These are phyloP conservation scores for Drosophila mayri DNA, from an alignment of 1,140 invertebrate species.

Conservation along the genomic window DNA sequence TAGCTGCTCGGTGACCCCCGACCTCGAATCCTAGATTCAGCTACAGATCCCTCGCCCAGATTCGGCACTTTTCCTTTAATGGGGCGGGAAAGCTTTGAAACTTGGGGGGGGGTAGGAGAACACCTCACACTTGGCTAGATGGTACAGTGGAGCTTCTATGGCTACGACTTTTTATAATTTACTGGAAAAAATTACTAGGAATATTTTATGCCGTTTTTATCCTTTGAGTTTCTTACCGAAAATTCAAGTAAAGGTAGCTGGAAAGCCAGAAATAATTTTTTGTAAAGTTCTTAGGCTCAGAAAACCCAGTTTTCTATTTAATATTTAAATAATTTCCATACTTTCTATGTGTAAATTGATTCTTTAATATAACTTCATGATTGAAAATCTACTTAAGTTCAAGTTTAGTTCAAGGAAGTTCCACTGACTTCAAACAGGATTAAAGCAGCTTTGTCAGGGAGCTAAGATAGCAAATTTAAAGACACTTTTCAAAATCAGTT, in stretches of 20 bases:
- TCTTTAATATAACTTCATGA: background rate
- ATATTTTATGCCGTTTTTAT: background rate
- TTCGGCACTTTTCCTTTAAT: constrained; percentile 36
- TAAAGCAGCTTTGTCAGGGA: background rate
- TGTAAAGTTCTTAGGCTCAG: background rate
- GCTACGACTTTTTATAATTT: background rate
- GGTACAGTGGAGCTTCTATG: constrained; percentile 12
- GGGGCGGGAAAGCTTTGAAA: constrained; percentile 20
- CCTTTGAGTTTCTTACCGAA: background rate
- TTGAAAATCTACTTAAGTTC: background rate
- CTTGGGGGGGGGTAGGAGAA: background rate
- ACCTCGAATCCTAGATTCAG: background rate
- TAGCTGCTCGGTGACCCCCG: constrained; percentile 31
- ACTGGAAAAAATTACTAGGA: background rate
- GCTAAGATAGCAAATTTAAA: background rate
- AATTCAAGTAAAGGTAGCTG: no score
- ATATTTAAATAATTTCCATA: background rate
- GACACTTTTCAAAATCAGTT: constrained; percentile 5
- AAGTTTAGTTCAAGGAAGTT: background rate
- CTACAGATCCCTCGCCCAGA: constrained; percentile 16
- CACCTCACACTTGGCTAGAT: background rate
- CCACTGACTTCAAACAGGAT: constrained; percentile 9
- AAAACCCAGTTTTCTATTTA: background rate
- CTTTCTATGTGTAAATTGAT: background rate
- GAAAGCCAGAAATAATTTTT: background rate